Percentiles rank a stretch among this genome's conserved stretches.
Evolutionary conservation across 2,797 vertebrate species (phyloP).

Genomic region (Coracias cyanogaster): DNA sequence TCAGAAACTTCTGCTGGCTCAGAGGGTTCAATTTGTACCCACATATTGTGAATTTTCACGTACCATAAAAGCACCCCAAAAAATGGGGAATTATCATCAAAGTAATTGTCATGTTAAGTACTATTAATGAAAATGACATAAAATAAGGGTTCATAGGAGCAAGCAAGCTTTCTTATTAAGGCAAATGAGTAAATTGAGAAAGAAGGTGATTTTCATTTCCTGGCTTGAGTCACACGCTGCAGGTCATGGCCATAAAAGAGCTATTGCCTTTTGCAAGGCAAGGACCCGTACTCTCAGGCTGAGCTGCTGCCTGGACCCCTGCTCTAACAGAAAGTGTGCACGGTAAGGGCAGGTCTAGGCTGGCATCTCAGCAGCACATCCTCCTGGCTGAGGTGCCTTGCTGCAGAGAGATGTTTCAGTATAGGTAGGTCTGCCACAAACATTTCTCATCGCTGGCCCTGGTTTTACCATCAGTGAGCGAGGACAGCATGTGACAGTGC

Average conservation of each 20-base stretch:
- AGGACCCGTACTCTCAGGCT: fast-evolving
- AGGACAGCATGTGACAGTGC: background rate
- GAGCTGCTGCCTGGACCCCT: background rate
- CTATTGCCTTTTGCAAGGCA: fast-evolving
- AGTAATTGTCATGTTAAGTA: slow-evolving; percentile 1
- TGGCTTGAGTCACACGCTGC: background rate
- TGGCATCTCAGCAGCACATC: background rate
- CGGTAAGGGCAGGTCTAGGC: background rate
- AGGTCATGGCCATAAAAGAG: background rate
- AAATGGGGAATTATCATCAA: background rate
- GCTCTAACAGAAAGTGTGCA: background rate
- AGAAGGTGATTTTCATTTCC: slow-evolving; percentile 30
- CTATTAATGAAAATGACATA: background rate
- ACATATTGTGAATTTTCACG: background rate
- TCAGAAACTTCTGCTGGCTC: background rate
- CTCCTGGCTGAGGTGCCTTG: background rate
- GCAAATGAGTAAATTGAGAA: background rate
- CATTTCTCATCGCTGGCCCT: fast-evolving
- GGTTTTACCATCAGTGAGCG: fast-evolving
- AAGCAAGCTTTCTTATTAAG: background rate
- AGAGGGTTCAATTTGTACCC: background rate
- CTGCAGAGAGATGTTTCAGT: background rate
- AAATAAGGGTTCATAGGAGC: background rate
- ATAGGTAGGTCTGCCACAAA: background rate
- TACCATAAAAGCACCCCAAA: background rate